phyloP scores from a whole-genome alignment of 2,113 vertebrate species.

The Uropsilus gracilis region DNA sequence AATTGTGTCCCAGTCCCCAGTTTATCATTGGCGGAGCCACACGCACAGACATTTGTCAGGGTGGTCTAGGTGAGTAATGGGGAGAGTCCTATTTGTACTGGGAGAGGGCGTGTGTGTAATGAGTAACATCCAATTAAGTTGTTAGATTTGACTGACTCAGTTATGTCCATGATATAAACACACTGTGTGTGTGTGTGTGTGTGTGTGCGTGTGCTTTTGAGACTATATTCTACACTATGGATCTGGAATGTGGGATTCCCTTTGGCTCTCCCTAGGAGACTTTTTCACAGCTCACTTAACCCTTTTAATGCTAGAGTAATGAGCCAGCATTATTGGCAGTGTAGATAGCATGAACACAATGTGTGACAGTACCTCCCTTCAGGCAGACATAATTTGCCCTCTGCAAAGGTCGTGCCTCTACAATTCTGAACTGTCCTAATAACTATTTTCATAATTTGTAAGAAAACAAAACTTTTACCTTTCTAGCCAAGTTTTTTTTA shows the following conservation, averaged over 20 bases:
- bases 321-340: background rate
- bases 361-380: background rate
- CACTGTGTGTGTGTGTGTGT: background rate
- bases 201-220: background rate
- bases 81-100: background rate
- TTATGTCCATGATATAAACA: too few species aligned
- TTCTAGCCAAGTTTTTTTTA: background rate
- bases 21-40: slow-evolving; percentile 94
- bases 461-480: background rate
- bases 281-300: background rate
- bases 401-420: background rate
- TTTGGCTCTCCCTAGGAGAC: background rate
- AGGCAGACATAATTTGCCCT: background rate
- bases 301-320: background rate
- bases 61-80: slow-evolving; percentile 88
- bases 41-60: slow-evolving; percentile 92
- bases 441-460: background rate
- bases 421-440: background rate
- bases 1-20: slow-evolving; percentile 89
- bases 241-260: background rate
- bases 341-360: background rate
- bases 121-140: background rate
- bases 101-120: background rate
- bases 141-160: background rate
- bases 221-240: too few species aligned